Percentiles rank a stretch among this genome's conserved stretches.
phyloP scores from a whole-genome alignment of 2,797 vertebrate species.

The Pantherophis alleghaniensis region DNA sequence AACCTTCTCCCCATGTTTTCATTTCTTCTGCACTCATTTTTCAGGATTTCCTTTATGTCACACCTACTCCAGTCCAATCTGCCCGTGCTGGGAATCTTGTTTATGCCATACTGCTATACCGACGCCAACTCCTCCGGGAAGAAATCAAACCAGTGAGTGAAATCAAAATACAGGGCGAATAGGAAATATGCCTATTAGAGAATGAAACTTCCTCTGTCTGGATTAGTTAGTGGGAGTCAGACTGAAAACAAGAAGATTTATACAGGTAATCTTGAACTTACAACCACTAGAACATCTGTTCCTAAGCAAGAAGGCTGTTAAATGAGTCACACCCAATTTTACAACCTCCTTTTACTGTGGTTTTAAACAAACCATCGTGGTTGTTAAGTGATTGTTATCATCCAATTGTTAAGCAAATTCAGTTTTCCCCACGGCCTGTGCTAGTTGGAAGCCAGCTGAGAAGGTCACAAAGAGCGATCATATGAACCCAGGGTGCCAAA shows the following conservation, averaged over 20 bases:
- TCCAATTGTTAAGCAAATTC: neutral
- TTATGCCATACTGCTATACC: conserved; percentile 85
- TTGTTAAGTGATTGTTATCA: neutral
- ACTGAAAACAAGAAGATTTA: neutral
- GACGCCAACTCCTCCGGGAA: conserved; percentile 82
- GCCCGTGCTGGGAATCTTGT: conserved; percentile 86
- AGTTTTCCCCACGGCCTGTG: neutral
- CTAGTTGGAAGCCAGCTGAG: neutral
- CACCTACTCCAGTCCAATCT: conserved; percentile 83
- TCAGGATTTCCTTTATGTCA: conserved; percentile 88
- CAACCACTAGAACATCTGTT: neutral
- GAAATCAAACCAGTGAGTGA: conserved; percentile 86
- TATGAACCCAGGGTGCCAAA: neutral
- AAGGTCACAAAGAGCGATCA: neutral
- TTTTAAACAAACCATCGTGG: too few species aligned
- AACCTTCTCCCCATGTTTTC: neutral
- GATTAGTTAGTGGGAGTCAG: neutral
- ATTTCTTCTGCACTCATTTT: neutral
- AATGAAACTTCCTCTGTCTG: neutral
- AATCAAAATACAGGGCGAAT: neutral
- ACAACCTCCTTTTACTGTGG: neutral
- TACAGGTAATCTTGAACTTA: neutral
- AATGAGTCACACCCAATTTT: neutral
- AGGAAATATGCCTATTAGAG: too few species aligned
- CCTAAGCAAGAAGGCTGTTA: neutral